Evolutionary conservation across 2,888 invertebrate genomes (phyloP), one percentile per base, ranked within the genome.

Genomic region (Meiosimyza platycephala): DNA sequence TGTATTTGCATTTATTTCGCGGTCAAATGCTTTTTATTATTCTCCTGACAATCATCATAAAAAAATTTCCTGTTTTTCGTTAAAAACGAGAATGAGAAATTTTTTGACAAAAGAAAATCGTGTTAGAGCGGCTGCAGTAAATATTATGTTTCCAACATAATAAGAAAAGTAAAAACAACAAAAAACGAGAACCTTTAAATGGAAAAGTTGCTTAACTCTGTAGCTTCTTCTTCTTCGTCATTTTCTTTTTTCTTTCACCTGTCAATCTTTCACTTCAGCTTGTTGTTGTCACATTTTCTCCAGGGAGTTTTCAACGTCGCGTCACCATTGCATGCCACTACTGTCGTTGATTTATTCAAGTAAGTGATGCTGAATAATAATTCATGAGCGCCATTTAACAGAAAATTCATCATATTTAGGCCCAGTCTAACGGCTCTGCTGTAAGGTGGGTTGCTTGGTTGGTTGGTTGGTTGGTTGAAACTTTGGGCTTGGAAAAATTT

Each of bases 301-400:
- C 15, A 33, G 60, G 60, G 60, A 62, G 4, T 57, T 15, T 9
- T 28, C 18, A 18, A 13, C 28, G 57, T 16, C 16, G 47, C 47
- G 60, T 62, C 40, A 40, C 40, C 40, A 40, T 40, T 9, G 40
- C 40, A 40, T 40, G 40, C 40, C 40, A 40, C 9, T 9, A 40
- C 40, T 62, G 60, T 40, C 47, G 60, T 62, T 62, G 60, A 62
- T 62, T 62, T 62, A 62, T 40, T 62, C 60, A 62, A 40, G 16
- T 62, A 62, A 62, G 47, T 62, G 60, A 62, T 33, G 60, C 60
- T 62, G 33, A 62, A 62, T 62, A 62, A 62, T 62, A 40, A 62
- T 62, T 62, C 60, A 62, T 62, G 60, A 62, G 60, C 60, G 16
- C 40, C 60, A 62, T 62, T 62, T 62, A 62, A 40, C 60, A 40